phyloP scores from a whole-genome alignment of 1,140 invertebrate genomes.

The Contarinia nasturtii region DNA sequence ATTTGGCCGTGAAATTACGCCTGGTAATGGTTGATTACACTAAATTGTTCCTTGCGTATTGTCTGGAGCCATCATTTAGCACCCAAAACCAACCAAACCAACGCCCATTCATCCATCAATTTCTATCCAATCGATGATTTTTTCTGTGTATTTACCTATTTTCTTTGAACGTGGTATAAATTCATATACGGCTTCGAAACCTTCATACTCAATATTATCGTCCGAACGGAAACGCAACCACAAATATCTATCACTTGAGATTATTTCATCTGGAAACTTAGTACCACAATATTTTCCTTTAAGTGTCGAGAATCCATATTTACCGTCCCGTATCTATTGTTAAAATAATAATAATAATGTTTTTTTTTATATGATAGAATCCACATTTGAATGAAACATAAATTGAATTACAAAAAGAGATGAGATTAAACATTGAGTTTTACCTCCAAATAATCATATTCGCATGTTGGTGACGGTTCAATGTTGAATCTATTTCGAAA shows the following conservation, averaged over 20 bases:
- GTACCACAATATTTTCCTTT: constrained; percentile 51
- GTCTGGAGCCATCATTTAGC: no score
- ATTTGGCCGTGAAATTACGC: no score
- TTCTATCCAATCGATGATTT: no score
- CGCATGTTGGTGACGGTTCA: constrained; percentile 52
- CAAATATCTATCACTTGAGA: constrained; percentile 52
- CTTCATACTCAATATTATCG: constrained; percentile 61
- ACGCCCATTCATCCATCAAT: no score
- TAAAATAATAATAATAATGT: background rate
- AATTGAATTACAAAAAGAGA: background rate
- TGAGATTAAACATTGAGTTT: constrained; percentile 3
- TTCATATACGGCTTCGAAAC: constrained; percentile 61
- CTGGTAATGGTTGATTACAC: no score
- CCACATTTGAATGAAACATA: no score
- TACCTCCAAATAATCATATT: constrained; percentile 69
- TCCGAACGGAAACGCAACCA: constrained; percentile 75
- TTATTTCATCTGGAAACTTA: constrained; percentile 55
- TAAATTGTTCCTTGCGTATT: no score
- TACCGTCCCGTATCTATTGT: constrained; percentile 44
- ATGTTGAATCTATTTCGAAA: constrained; percentile 66
- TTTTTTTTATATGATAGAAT: no score
- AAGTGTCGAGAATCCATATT: constrained; percentile 54
- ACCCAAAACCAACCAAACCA: no score
- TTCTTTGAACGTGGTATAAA: constrained; percentile 35
- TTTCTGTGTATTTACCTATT: constrained; percentile 12